These are phyloP conservation scores for Pagrus major DNA, from an alignment of 2,113 vertebrate genomes.

Conservation along the genomic window DNA sequence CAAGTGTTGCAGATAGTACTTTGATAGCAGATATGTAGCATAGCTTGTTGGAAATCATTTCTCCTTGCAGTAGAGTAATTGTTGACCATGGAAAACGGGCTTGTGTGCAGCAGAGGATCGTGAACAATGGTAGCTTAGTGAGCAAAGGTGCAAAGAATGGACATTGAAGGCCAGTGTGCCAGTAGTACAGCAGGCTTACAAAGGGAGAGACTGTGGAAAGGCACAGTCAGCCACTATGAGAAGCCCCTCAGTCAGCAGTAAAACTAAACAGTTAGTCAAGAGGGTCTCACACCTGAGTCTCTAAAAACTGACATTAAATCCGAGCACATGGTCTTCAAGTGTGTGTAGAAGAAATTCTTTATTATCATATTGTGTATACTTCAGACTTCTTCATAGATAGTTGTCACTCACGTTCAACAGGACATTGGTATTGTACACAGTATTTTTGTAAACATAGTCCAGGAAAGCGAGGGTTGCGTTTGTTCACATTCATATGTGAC, in stretches of 20 bases:
- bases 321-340: conserved; percentile 19
- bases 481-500: conserved; percentile 68
- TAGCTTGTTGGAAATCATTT: neutral
- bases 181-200: conserved; percentile 5
- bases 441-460: conserved; percentile 84
- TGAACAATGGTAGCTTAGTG: conserved; percentile 6
- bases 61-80: conserved; percentile 2
- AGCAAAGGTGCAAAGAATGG: conserved; percentile 33
- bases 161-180: neutral
- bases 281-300: neutral
- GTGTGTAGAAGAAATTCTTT: conserved; percentile 83
- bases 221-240: conserved; percentile 27
- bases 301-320: neutral
- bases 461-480: conserved; percentile 69
- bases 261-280: neutral
- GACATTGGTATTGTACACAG: conserved; percentile 81
- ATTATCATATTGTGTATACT: conserved; percentile 83
- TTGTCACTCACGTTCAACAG: conserved; percentile 83
- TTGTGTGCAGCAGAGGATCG: neutral
- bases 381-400: conserved; percentile 82
- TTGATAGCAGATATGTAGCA: neutral
- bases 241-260: conserved; percentile 44
- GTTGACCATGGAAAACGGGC: neutral
- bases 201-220: conserved; percentile 32
- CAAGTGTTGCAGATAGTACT: neutral